These are phyloP conservation scores for Morbakka virulenta DNA, from an alignment of 30 jellyfish, hydroid and myxozoan genomes.

Conservation along the genomic window DNA sequence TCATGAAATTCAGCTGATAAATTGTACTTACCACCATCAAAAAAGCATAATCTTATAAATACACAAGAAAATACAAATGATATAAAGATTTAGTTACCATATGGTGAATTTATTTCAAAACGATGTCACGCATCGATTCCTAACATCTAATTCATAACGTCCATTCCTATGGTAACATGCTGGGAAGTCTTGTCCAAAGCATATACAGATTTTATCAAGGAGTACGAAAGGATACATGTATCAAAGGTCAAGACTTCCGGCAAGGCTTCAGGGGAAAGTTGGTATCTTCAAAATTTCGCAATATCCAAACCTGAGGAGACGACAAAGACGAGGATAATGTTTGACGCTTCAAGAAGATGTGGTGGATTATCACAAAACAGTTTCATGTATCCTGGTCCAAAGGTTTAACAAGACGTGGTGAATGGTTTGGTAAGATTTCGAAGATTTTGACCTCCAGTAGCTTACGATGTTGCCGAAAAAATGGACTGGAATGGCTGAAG, in stretches of 20 bases:
- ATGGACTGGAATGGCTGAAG: background rate
- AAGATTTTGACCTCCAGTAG: background rate
- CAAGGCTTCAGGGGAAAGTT: background rate
- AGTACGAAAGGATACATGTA: background rate
- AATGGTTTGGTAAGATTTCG: background rate
- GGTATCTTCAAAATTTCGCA: background rate
- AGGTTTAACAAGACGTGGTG: background rate
- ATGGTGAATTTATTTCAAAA: no score
- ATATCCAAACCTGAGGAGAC: background rate
- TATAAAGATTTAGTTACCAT: no score
- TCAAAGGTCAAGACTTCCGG: background rate
- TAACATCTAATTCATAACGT: no score
- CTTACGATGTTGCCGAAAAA: background rate
- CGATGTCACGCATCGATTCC: no score
- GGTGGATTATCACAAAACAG: background rate
- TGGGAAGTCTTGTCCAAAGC: slow-evolving; percentile 19
- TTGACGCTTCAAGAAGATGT: no score
- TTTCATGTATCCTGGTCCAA: background rate
- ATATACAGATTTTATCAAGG: background rate
- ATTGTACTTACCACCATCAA: no score
- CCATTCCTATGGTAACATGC: no score
- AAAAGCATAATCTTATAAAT: no score
- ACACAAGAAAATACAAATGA: no score
- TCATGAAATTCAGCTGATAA: no score
- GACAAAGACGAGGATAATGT: background rate